Percentiles rank a stretch among this genome's conserved stretches.
Evolutionary conservation across 2,797 vertebrate species (phyloP).

Genomic region (Sebastes flavidus): DNA sequence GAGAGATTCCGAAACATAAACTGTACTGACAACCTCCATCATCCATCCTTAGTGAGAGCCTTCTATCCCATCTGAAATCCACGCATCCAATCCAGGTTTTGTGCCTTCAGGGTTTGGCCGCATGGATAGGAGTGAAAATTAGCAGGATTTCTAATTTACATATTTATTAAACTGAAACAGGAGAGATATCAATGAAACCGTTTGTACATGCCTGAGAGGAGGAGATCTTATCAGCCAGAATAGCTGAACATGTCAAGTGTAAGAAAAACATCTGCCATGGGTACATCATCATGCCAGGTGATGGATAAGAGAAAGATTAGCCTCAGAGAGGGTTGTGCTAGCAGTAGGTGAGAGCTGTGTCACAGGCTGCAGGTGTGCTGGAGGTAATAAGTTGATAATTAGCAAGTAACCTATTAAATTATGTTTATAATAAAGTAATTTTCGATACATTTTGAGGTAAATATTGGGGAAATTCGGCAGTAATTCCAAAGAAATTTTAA

Average conservation of each 20-base stretch:
- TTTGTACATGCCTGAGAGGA: slow-evolving; percentile 2
- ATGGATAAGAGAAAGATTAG: slow-evolving; percentile 8
- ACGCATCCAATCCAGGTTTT: background rate
- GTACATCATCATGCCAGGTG: background rate
- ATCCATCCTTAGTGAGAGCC: background rate
- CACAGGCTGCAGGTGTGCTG: slow-evolving; percentile 12
- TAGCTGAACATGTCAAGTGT: background rate
- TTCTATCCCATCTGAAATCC: background rate
- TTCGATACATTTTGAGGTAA: too few relatives aligned
- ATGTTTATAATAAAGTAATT: too few relatives aligned
- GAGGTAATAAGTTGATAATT: too few relatives aligned
- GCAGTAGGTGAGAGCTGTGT: background rate
- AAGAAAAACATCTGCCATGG: background rate
- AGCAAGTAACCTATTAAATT: too few relatives aligned
- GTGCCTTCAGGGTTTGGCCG: background rate
- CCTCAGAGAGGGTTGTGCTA: background rate
- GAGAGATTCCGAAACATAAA: background rate
- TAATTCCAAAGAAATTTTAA: too few relatives aligned
- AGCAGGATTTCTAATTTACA: background rate
- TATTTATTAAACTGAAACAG: background rate
- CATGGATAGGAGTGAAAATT: background rate
- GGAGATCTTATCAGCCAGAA: background rate
- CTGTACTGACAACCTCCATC: background rate
- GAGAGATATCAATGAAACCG: background rate
- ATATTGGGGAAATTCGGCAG: too few relatives aligned